These are phyloP conservation scores for Gadopsis marmoratus DNA, from an alignment of 2,797 vertebrate species.

Conservation along the genomic window DNA sequence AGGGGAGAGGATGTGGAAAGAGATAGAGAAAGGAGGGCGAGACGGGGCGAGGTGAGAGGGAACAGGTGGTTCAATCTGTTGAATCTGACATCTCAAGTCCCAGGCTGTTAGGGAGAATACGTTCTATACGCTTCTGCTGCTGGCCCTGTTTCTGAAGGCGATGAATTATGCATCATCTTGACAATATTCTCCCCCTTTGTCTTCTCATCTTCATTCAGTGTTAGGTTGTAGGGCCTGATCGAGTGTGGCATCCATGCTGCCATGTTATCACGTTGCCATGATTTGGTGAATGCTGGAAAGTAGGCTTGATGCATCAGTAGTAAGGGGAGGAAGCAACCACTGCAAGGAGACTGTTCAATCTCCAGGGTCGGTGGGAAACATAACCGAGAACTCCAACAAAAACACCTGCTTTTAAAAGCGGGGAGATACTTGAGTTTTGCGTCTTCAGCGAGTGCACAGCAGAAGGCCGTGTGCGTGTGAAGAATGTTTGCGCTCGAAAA, in stretches of 20 bases:
- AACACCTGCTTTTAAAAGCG: neutral
- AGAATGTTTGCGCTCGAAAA: constrained; percentile 51
- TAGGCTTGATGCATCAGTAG: neutral
- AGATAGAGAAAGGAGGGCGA: constrained; percentile 42
- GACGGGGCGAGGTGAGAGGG: constrained; percentile 55
- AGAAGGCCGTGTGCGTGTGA: constrained; percentile 70
- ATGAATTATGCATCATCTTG: constrained; percentile 70
- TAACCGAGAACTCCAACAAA: neutral
- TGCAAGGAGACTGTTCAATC: constrained; percentile 25
- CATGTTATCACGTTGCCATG: constrained; percentile 4
- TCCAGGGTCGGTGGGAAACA: constrained; percentile 32
- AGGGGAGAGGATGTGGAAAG: constrained; percentile 6
- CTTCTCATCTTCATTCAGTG: constrained; percentile 60
- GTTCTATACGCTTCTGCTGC: constrained; percentile 36
- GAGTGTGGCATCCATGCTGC: constrained; percentile 31
- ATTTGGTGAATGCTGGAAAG: constrained; percentile 8
- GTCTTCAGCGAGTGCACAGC: constrained; percentile 40
- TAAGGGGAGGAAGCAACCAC: neutral
- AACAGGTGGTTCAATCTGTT: constrained; percentile 93
- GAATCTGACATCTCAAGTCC: constrained; percentile 72
- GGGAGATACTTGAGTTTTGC: constrained; percentile 9
- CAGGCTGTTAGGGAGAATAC: constrained; percentile 56
- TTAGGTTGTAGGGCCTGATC: constrained; percentile 47
- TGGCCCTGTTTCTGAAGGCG: constrained; percentile 22
- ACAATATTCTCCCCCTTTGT: constrained; percentile 48